Evolutionary conservation across 2,113 vertebrate species (phyloP).

Genomic region (Hippocampus comes): DNA sequence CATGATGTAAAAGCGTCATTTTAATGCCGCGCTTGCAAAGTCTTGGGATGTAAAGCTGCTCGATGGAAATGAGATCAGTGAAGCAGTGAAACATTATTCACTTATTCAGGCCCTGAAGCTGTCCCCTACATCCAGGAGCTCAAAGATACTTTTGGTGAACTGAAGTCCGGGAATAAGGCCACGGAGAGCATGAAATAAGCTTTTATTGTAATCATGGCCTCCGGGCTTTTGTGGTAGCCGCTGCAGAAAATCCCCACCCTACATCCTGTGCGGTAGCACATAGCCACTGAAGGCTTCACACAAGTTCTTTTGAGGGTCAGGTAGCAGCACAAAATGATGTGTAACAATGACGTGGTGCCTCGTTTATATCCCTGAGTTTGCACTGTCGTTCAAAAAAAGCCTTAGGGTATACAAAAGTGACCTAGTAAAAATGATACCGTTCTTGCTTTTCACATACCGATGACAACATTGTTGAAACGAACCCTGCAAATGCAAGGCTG

Average conservation of each 20-base stretch:
- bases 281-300: constrained; percentile 28
- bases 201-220: constrained; percentile 48
- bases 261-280: constrained; percentile 35
- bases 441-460: background rate
- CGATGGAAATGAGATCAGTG: background rate
- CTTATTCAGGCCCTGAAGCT: constrained; percentile 17
- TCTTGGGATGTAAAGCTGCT: background rate
- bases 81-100: background rate
- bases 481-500: background rate
- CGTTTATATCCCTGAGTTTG: background rate
- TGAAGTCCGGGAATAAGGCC: constrained; percentile 27
- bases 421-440: background rate
- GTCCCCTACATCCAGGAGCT: constrained; percentile 23
- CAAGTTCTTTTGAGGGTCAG: constrained; percentile 31
- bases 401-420: background rate
- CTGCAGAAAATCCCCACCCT: constrained; percentile 46
- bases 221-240: constrained; percentile 42
- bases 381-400: background rate
- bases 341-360: constrained; percentile 36
- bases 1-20: background rate
- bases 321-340: constrained; percentile 26
- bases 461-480: background rate
- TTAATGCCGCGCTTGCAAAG: background rate
- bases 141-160: constrained; percentile 37
- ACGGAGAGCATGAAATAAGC: constrained; percentile 44